Evolutionary conservation across 2,113 vertebrate species (phyloP).

Genomic region (Lepisosteus osseus): DNA sequence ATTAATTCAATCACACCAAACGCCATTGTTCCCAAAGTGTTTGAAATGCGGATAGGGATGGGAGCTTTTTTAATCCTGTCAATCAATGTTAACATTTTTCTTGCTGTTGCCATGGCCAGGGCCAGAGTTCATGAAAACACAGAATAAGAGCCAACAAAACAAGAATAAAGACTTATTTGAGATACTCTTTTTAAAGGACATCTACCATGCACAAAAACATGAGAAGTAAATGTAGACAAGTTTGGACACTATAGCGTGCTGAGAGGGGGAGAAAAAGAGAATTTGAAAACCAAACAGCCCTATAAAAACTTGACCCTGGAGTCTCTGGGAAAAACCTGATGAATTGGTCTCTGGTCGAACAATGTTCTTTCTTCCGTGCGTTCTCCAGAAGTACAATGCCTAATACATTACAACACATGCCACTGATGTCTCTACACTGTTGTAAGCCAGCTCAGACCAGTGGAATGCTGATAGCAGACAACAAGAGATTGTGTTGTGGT

Average conservation of each 20-base stretch:
- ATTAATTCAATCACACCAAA: constrained; percentile 99
- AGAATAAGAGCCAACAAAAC: constrained; percentile 97
- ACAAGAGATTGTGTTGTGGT: constrained; percentile 56
- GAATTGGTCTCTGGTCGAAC: constrained; percentile 89
- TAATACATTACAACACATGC: constrained; percentile 89
- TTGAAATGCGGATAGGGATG: constrained; percentile 95
- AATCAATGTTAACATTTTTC: constrained; percentile 99
- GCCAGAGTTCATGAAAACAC: constrained; percentile 99
- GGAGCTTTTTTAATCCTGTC: constrained; percentile 96
- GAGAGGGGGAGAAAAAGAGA: constrained; percentile 77
- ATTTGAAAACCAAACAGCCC: constrained; percentile 96
- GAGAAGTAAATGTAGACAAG: constrained; percentile 97
- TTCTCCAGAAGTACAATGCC: constrained; percentile 83
- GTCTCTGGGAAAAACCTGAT: constrained; percentile 98
- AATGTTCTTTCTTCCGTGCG: constrained; percentile 78
- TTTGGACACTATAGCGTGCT: constrained; percentile 86
- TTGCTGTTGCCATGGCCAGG: constrained; percentile 96
- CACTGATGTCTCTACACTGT: constrained; percentile 73
- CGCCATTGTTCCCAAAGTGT: constrained; percentile 96
- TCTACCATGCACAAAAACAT: constrained; percentile 94
- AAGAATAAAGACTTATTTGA: constrained; percentile 98
- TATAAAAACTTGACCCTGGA: constrained; percentile 96
- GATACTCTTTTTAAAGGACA: constrained; percentile 94
- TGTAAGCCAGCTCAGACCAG: constrained; percentile 76
- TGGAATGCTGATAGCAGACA: constrained; percentile 69